Evolutionary conservation across 2,888 invertebrate genomes (phyloP), one percentile per base, ranked within the genome.

Genomic region (Syrphus vitripennis): DNA sequence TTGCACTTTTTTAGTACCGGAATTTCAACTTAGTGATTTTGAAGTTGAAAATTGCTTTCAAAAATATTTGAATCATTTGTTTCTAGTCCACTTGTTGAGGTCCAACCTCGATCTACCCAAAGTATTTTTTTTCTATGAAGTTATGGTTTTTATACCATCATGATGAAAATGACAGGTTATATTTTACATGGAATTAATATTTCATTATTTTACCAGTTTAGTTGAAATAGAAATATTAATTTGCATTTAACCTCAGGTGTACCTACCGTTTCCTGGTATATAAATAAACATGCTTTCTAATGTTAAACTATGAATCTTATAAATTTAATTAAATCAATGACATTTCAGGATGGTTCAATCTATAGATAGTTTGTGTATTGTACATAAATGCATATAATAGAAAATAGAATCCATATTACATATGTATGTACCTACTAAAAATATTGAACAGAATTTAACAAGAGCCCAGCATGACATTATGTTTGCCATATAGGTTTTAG

Each of bases 271-370:
- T n/a, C n/a, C n/a, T n/a, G n/a, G n/a, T n/a, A 40, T 29, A 3
- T 12, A 63, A 63, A 63, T 26, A 42, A 63, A 63, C 40, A 63
- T 29, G 16, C 12, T 42, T 24, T 45, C 7, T n/a, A 12, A 77
- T 65, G 45, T 65, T 70, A 40, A 2, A 48, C 65, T 14, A 19
- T 31, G 45, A 29, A 21, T 21, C 14, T 10, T 59, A 61, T 45
- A 79, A 70, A 57, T 84, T 84, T 72, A 84, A 80, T 84, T 80
- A 72, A 80, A 80, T 80, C 71, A 48, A 48, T 59, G 34, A 59
- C 19, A 79, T 34, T 50, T 50, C 72, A 19, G 31, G 10, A 55
- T 48, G 29, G 14, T 16, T 63, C 63, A 50, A 50, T 50, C 14
- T 26, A 50, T 6, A 4, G 19, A 4, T 9, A 16, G 0, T 16